Conservation (phyloP, 2,113 vertebrate genomes). For the Muntiacus reevesi region DNA sequence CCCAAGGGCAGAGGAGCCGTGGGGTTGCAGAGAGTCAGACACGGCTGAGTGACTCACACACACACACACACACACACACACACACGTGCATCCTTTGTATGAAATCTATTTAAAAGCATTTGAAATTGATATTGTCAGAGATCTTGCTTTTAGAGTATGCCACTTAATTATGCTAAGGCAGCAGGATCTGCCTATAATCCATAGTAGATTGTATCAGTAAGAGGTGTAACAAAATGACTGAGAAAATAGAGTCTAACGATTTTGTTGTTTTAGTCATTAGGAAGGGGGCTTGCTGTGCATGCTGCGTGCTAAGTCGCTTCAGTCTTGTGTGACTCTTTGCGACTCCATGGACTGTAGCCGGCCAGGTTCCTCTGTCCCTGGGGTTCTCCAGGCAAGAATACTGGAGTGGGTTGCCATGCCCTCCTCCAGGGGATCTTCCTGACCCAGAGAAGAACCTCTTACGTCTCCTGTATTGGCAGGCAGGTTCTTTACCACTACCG, state of each 20-base stretch:
- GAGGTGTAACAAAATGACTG: neutral
- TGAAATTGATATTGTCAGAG: slow-evolving; percentile 36
- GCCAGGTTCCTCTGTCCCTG: neutral
- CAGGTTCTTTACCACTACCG: neutral
- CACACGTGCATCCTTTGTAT: neutral
- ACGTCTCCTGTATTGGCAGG: neutral
- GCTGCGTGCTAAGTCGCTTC: neutral
- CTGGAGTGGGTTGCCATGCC: neutral
- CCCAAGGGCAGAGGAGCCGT: neutral
- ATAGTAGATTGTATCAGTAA: slow-evolving; percentile 30
- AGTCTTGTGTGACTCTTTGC: neutral
- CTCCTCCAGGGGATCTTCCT: neutral
- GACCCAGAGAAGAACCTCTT: neutral
- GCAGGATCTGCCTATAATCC: neutral
- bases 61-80: neutral
- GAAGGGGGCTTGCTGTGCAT: neutral
- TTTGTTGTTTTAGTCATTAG: slow-evolving; percentile 46
- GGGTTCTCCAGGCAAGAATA: neutral
- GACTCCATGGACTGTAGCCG: neutral
- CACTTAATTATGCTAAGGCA: slow-evolving; percentile 26
- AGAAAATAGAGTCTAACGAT: slow-evolving; percentile 49
- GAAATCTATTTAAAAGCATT: slow-evolving; percentile 54
- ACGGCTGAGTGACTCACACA: neutral
- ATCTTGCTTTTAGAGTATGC: slow-evolving; percentile 28
- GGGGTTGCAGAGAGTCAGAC: neutral